phyloP scores from a whole-genome alignment of 1,140 invertebrate species.

The Ptiloglossa arizonensis region DNA sequence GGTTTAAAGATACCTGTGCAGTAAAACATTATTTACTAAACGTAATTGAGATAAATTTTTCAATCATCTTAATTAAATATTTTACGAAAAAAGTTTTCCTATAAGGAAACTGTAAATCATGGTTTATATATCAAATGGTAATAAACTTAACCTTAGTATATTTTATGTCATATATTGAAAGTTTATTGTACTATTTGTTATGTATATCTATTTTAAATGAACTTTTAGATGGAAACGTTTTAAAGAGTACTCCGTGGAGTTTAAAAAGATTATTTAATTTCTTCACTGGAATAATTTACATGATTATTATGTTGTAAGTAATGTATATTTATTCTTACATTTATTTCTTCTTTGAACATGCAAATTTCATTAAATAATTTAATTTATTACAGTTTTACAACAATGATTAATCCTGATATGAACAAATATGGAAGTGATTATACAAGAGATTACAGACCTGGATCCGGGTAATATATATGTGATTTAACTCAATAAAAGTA shows the following conservation, averaged over 20 bases:
- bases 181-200: background rate
- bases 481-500: background rate
- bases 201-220: background rate
- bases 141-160: conserved; percentile 15
- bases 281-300: conserved; percentile 59
- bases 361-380: background rate
- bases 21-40: background rate
- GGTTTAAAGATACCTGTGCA: too few species aligned
- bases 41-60: background rate
- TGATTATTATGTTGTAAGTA: conserved; percentile 71
- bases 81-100: background rate
- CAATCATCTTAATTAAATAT: too few species aligned
- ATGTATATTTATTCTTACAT: background rate
- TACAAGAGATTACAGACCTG: conserved; percentile 62
- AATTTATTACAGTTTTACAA: conserved; percentile 59
- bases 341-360: background rate
- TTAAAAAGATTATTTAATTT: conserved; percentile 57
- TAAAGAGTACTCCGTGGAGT: conserved; percentile 49
- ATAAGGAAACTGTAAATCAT: conserved; percentile 25
- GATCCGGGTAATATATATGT: conserved; percentile 63
- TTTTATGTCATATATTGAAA: background rate
- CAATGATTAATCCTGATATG: conserved; percentile 62
- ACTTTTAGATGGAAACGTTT: conserved; percentile 62
- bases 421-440: conserved; percentile 54
- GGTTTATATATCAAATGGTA: conserved; percentile 62